phyloP scores from a whole-genome alignment of 2,113 vertebrate species.

The Callipepla squamata region DNA sequence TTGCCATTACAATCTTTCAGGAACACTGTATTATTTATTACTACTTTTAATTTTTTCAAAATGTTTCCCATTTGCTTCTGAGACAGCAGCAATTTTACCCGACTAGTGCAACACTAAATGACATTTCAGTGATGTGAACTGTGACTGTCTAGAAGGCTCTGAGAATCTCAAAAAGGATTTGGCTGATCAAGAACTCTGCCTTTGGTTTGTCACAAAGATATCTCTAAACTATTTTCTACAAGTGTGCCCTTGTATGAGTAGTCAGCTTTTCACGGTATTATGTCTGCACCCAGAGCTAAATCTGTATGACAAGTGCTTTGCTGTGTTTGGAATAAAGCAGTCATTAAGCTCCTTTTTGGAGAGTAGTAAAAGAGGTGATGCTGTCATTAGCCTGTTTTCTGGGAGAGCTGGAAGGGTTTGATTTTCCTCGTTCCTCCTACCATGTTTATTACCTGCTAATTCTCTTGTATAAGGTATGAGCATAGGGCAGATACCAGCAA shows the following conservation, averaged over 20 bases:
- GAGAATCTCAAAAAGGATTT: slow-evolving; percentile 16
- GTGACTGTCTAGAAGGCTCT: neutral
- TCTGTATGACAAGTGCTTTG: neutral
- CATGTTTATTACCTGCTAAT: neutral
- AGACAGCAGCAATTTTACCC: neutral
- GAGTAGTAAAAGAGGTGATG: neutral
- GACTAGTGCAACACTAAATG: accelerated
- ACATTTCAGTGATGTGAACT: neutral
- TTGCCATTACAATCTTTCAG: neutral
- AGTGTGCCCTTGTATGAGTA: neutral
- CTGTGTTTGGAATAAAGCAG: neutral
- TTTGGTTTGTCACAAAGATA: slow-evolving; percentile 1
- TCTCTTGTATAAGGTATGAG: accelerated
- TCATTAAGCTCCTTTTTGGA: neutral
- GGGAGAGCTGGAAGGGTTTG: accelerated
- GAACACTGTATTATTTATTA: neutral
- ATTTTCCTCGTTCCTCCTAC: accelerated
- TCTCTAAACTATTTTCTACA: neutral
- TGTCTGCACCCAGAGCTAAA: neutral
- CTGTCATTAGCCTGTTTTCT: neutral
- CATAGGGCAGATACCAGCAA: neutral
- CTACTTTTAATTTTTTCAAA: neutral
- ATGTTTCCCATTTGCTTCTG: neutral
- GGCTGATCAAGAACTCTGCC: neutral
- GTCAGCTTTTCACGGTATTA: neutral